These are phyloP conservation scores for Listrodromus nycthemerus DNA, from an alignment of 2,888 invertebrate genomes.

Conservation along the genomic window DNA sequence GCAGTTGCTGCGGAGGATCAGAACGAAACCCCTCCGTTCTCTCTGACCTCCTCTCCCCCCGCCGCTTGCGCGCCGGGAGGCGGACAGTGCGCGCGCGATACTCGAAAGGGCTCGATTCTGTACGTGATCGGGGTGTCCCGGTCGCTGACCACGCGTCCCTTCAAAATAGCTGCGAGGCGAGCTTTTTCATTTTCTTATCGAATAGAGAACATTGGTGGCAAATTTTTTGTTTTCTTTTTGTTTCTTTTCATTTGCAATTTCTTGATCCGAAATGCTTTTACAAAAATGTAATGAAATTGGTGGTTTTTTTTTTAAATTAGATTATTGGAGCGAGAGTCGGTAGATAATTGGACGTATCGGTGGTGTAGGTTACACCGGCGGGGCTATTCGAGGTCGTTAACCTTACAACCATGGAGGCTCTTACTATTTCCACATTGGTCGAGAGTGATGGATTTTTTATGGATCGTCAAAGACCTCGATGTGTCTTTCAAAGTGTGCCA, in stretches of 20 bases:
- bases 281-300: not conserved
- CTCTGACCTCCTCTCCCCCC: conserved; percentile 3
- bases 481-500: not conserved
- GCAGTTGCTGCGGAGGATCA: conserved; percentile 68
- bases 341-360: not conserved
- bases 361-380: not conserved
- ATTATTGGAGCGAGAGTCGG: not conserved
- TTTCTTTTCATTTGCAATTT: too few species aligned
- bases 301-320: not conserved
- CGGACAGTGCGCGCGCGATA: conserved; percentile 1
- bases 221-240: too few species aligned
- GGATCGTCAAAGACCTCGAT: not conserved
- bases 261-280: not conserved
- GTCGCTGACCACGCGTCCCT: conserved; percentile 1
- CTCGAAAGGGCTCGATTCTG: conserved; percentile 3
- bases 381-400: conserved; percentile 6
- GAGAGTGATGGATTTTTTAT: not conserved
- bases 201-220: too few species aligned
- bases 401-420: not conserved
- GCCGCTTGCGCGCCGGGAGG: not conserved
- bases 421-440: not conserved
- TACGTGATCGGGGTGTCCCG: conserved; percentile 4
- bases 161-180: not conserved
- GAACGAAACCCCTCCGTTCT: conserved; percentile 18
- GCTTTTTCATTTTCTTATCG: not conserved